Base-by-base conservation (phyloP, 2,797 vertebrate species). In the Adelosebastes latens region DNA sequence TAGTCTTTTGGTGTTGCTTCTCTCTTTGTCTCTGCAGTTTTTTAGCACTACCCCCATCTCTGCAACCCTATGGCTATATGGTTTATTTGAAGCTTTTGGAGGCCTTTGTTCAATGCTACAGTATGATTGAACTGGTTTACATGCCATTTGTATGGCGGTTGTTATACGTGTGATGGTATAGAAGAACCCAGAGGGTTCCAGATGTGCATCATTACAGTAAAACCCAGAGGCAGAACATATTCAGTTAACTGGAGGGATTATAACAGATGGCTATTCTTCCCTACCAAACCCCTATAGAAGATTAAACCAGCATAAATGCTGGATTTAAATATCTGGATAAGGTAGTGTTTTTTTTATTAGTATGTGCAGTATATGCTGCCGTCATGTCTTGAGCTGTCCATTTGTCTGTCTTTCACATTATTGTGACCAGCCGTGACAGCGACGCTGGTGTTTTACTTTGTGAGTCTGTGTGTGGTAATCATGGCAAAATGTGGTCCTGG, bases 121-220 rank as follows among this genome's bases (percentile, higher is more conserved):
- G 39, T 42, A 4, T 31, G 22, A 71, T 32, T 64, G 12, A 36
- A 65, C 82, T 70, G 68, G 27, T 58, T 20, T 14, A 53, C 52
- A 53, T 22, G 52, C 58, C 22, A 61, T 79, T 77, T 76, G 39
- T n/a, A 64, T 49, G 60, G n/a, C 27, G n/a, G 60, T 5, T 20
- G 22, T 74, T 65, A 16, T 62, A 25, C 74, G 55, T 77, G 13
- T 42, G 27, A 74, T 1, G 34, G 52, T 71, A 69, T 25, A 78
- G 61, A 62, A 34, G 16, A 58, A 78, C 31, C 39, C 49, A 72
- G 46, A 39, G 73, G 62, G 76, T 66, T 83, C 88, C 88, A 89
- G 83, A 84, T 91, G 82, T 88, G 74, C 76, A 49, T 84, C 52
- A 84, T 75, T 77, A 72, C 60, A 66, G 75, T 79, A 66, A 80